These are phyloP conservation scores for Pelodytes ibericus DNA, from an alignment of 2,797 vertebrate genomes.

Conservation along the genomic window DNA sequence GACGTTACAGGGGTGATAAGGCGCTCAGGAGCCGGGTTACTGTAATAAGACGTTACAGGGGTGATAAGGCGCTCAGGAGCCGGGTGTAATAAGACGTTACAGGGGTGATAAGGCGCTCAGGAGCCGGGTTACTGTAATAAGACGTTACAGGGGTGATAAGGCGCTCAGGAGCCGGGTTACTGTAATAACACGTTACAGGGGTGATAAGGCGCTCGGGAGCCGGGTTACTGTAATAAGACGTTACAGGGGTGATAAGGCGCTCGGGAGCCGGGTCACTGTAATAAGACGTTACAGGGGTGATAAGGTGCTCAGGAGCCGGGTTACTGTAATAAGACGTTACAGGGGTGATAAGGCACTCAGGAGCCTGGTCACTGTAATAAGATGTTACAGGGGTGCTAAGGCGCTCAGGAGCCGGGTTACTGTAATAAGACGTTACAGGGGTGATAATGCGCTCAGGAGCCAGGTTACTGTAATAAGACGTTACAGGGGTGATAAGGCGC, in stretches of 20 bases:
- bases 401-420: background rate
- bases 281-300: slow-evolving; percentile 31
- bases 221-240: slow-evolving; percentile 26
- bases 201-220: slow-evolving; percentile 37
- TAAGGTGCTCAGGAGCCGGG: slow-evolving; percentile 21
- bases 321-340: slow-evolving; percentile 28
- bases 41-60: slow-evolving; percentile 34
- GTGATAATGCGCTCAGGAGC: background rate
- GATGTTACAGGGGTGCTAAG: slow-evolving; percentile 2
- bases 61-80: slow-evolving; percentile 19
- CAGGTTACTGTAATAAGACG: background rate
- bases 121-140: slow-evolving; percentile 25
- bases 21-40: slow-evolving; percentile 22
- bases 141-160: slow-evolving; percentile 29
- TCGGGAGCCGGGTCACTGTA: slow-evolving; percentile 29
- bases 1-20: slow-evolving; percentile 37
- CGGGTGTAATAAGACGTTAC: slow-evolving; percentile 28
- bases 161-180: slow-evolving; percentile 29
- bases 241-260: slow-evolving; percentile 22
- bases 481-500: background rate
- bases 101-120: slow-evolving; percentile 22
- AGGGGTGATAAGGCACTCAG: slow-evolving; percentile 22
- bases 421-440: slow-evolving; percentile 5
- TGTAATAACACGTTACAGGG: slow-evolving; percentile 35
- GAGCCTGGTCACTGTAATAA: slow-evolving; percentile 7